Evolutionary conservation across 2,113 vertebrate genomes (phyloP).

Genomic region (Hirundichthys speculiger): DNA sequence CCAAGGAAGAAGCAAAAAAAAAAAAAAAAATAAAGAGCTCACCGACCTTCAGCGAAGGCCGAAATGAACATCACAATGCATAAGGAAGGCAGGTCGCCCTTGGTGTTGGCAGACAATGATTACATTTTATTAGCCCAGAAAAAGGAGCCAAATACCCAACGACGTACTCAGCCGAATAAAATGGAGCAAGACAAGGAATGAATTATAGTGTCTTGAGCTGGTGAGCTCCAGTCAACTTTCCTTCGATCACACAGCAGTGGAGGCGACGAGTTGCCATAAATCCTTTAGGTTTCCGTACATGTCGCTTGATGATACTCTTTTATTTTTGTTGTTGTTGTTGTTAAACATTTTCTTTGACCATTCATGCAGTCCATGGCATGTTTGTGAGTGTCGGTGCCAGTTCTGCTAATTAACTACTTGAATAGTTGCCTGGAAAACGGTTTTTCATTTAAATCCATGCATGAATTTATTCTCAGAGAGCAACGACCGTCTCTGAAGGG

Average conservation of each 20-base stretch:
- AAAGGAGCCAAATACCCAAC: constrained; percentile 51
- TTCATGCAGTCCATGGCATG: not conserved
- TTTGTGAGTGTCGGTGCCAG: not conserved
- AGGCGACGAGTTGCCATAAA: constrained; percentile 61
- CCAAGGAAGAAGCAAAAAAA: constrained; percentile 10
- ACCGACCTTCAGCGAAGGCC: constrained; percentile 59
- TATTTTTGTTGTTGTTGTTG: not conserved
- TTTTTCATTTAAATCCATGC: constrained; percentile 4
- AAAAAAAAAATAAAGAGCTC: constrained; percentile 51
- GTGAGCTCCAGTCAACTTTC: constrained; percentile 60
- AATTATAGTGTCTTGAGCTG: constrained; percentile 58
- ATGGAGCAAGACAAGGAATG: constrained; percentile 37
- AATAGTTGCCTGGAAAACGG: not conserved
- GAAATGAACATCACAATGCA: constrained; percentile 50
- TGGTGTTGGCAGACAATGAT: constrained; percentile 65
- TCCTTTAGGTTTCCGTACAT: constrained; percentile 52
- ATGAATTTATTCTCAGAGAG: not conserved
- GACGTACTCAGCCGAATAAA: constrained; percentile 57
- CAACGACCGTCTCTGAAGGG: constrained; percentile 6
- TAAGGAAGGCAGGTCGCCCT: constrained; percentile 52
- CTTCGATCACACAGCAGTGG: constrained; percentile 43
- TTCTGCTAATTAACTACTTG: constrained; percentile 10
- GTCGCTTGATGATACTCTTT: constrained; percentile 21
- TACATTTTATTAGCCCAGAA: constrained; percentile 61
- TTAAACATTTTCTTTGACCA: not conserved